phyloP scores from a whole-genome alignment of 2,797 vertebrate genomes.

The Morus bassanus region DNA sequence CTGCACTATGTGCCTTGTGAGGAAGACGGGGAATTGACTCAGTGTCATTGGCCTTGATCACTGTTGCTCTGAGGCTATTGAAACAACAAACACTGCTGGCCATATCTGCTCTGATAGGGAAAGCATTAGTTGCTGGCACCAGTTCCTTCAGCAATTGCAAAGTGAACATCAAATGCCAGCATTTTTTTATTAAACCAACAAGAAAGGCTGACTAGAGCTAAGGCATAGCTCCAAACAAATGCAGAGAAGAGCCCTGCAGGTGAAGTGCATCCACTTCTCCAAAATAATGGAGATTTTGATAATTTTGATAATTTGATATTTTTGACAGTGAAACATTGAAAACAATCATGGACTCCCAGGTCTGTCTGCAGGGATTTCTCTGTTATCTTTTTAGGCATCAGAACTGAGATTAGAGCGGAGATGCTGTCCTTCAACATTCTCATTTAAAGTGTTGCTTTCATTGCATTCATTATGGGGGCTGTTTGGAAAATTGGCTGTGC shows the following conservation, averaged over 20 bases:
- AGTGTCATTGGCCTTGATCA: conserved; percentile 46
- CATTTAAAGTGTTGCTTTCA: background rate
- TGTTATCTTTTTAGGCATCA: conserved; percentile 1
- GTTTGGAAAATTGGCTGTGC: background rate
- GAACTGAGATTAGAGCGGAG: background rate
- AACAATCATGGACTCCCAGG: background rate
- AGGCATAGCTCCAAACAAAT: background rate
- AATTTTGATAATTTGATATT: background rate
- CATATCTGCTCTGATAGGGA: conserved; percentile 42
- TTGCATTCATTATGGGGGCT: background rate
- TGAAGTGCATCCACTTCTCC: background rate
- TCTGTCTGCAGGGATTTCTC: background rate
- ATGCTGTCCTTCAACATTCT: background rate
- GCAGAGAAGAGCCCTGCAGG: background rate
- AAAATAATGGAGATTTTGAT: background rate
- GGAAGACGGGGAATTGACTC: background rate
- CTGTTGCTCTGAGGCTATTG: conserved; percentile 5
- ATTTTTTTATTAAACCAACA: background rate
- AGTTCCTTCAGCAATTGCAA: background rate
- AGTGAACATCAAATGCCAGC: conserved; percentile 7
- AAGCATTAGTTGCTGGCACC: conserved; percentile 36
- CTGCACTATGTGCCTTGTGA: background rate
- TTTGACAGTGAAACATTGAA: background rate
- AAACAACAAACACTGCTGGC: conserved; percentile 37
- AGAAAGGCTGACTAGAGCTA: background rate